Evolutionary conservation across 1,140 invertebrate species (phyloP).

Genomic region (Aricia agestis): DNA sequence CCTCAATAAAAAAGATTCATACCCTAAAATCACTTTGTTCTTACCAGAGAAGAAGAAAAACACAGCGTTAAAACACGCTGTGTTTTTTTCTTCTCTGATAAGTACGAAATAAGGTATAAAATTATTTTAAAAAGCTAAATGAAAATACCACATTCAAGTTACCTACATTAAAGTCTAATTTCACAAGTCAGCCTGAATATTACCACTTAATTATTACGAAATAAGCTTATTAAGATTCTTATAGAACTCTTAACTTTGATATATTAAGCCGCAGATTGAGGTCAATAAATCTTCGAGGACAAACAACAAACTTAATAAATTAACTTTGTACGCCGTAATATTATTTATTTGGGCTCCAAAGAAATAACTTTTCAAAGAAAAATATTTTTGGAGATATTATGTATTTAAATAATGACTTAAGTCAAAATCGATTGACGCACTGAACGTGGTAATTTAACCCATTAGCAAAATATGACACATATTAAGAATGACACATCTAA

Average conservation of each 20-base stretch:
- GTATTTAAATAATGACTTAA: not conserved
- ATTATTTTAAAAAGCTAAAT: no score
- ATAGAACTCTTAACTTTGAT: not conserved
- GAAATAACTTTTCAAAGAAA: not conserved
- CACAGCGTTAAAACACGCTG: no score
- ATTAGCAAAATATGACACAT: no score
- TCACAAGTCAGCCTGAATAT: not conserved
- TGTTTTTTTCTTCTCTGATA: no score
- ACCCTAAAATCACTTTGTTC: no score
- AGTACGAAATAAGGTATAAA: no score
- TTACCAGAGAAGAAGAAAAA: no score
- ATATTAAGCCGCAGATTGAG: slow-evolving; percentile 2
- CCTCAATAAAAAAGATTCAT: no score
- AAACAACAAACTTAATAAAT: slow-evolving; percentile 1
- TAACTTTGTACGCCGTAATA: not conserved
- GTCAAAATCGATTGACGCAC: no score
- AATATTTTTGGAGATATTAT: not conserved
- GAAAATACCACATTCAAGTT: no score
- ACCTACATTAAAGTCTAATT: not conserved
- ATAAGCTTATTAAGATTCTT: not conserved
- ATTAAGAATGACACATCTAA: no score
- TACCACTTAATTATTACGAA: not conserved
- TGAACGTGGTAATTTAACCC: no score
- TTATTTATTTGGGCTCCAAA: not conserved
- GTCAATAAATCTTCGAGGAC: slow-evolving; percentile 1